These are phyloP conservation scores for Electrophaes corylata DNA, from an alignment of 2,888 invertebrate genomes.

Conservation along the genomic window DNA sequence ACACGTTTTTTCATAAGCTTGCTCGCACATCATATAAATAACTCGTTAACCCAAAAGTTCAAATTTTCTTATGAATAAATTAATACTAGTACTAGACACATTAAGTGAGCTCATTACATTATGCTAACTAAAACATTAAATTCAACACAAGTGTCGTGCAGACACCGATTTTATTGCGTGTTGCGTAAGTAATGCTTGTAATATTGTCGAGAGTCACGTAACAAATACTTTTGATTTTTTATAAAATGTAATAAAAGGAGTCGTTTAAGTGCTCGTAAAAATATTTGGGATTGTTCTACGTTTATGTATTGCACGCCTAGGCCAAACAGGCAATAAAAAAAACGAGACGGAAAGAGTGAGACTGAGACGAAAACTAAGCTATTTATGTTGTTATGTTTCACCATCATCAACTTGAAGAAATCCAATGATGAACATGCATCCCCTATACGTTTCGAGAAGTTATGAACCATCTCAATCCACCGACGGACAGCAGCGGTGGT, in stretches of 20 bases:
- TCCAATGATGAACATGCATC: no score
- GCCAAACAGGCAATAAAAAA: background rate
- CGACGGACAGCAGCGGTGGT: no score
- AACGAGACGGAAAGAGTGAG: no score
- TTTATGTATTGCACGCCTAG: background rate
- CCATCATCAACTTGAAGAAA: no score
- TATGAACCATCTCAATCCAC: no score
- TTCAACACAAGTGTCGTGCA: constrained; percentile 32
- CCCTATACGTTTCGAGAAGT: no score
- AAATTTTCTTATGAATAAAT: background rate
- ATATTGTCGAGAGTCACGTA: constrained; percentile 35
- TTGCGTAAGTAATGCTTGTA: constrained; percentile 33
- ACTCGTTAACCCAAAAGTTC: background rate
- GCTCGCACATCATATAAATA: background rate
- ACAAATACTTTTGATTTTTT: constrained; percentile 26
- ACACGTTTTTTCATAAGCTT: background rate
- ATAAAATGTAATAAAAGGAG: constrained; percentile 30
- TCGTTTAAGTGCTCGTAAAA: constrained; percentile 31
- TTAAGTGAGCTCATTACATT: constrained; percentile 14
- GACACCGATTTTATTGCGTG: constrained; percentile 34
- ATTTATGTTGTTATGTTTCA: no score
- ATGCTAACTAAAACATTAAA: constrained; percentile 31
- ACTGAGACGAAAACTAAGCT: no score
- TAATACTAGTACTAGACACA: background rate
- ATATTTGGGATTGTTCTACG: constrained; percentile 26